These are phyloP conservation scores for Cladopsammia gracilis DNA, from an alignment of 64 coral and sea anemone species.

Conservation along the genomic window DNA sequence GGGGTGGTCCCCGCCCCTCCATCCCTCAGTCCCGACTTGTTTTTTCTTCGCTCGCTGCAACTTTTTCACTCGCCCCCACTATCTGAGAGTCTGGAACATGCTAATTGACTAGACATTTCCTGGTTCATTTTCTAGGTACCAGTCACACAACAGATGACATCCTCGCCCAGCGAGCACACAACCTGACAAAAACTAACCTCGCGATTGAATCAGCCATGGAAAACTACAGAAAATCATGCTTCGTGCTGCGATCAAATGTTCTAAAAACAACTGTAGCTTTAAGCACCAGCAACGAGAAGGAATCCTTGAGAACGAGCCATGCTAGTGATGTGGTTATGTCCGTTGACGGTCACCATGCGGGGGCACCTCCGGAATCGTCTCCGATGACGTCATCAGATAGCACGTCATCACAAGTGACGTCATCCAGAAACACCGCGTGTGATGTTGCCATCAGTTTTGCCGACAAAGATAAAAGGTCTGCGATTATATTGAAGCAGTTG, in stretches of 20 bases:
- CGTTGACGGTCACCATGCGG: constrained; percentile 1
- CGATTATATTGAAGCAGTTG: constrained; percentile 68
- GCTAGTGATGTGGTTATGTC: neutral
- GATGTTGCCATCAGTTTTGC: constrained; percentile 78
- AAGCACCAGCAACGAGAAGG: neutral
- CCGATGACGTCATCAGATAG: neutral
- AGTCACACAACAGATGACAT: constrained; percentile 5
- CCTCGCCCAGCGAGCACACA: neutral
- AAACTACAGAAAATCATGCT: constrained; percentile 54
- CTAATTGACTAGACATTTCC: neutral
- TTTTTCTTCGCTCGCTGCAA: no score
- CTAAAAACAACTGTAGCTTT: constrained; percentile 1
- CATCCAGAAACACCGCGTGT: neutral
- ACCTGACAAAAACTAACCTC: neutral
- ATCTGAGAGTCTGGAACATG: no score
- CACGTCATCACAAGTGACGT: neutral
- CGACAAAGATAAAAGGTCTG: constrained; percentile 46
- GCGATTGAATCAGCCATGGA: constrained; percentile 57
- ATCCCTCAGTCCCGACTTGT: no score
- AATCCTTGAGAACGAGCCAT: neutral
- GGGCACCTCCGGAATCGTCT: neutral
- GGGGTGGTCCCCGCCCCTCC: no score
- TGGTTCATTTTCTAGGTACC: constrained; percentile 4
- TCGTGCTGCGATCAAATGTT: constrained; percentile 6
- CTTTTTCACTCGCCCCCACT: no score